Percentiles rank a stretch among this genome's conserved stretches.
These are phyloP conservation scores for Urocyon cinereoargenteus DNA, from an alignment of 2,797 vertebrate genomes.

Conservation along the genomic window DNA sequence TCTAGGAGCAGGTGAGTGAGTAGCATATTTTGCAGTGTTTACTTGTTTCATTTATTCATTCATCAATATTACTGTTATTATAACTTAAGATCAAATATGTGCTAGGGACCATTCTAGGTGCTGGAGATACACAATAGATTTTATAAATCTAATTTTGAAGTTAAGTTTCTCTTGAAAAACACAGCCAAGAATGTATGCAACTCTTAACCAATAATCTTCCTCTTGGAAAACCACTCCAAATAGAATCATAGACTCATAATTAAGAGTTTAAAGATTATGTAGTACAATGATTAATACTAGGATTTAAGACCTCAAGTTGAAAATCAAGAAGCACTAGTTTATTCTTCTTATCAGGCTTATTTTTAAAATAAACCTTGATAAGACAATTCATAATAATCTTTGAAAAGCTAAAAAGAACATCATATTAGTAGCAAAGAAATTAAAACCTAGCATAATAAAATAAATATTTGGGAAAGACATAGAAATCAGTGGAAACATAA, in stretches of 20 bases:
- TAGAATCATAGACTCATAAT: not conserved
- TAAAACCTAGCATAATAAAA: not conserved
- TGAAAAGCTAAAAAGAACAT: constrained; percentile 44
- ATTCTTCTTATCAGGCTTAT: not conserved
- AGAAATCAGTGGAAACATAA: constrained; percentile 23
- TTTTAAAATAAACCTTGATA: constrained; percentile 1
- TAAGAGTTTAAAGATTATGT: not conserved
- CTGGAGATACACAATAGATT: not conserved
- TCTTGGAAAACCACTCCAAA: not conserved
- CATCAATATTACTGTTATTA: not conserved
- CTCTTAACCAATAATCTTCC: constrained; percentile 5
- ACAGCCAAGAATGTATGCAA: not conserved
- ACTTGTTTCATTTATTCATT: not conserved
- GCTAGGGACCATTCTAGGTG: not conserved
- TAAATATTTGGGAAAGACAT: not conserved
- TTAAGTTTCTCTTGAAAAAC: constrained; percentile 6
- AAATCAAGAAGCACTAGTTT: constrained; percentile 13
- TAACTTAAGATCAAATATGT: not conserved
- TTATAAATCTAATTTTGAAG: not conserved
- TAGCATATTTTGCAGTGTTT: not conserved
- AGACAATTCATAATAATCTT: not conserved
- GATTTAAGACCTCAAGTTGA: not conserved
- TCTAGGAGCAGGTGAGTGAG: not conserved
- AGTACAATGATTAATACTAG: not conserved
- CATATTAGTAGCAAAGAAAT: not conserved